Conservation (phyloP, 2,888 invertebrate genomes). For the Smittia sp. region DNA sequence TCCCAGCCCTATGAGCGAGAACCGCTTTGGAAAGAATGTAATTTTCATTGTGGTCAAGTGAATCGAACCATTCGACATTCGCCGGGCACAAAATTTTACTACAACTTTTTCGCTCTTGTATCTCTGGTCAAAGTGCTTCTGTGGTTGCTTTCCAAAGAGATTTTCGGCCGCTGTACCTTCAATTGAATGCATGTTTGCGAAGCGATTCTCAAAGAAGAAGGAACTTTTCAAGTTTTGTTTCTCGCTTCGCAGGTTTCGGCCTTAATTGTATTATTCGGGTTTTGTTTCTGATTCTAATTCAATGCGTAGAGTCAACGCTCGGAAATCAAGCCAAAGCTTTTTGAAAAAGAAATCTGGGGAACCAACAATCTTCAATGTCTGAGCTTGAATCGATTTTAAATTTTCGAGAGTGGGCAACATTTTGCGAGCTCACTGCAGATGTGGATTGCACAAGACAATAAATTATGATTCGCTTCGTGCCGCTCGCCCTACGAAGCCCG, state of each 20-base stretch:
- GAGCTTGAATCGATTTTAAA: background rate
- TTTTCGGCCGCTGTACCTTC: conserved; percentile 7
- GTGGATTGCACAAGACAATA: conserved; percentile 28
- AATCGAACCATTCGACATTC: conserved; percentile 36
- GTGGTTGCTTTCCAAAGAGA: background rate
- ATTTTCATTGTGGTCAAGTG: conserved; percentile 38
- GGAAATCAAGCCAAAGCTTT: background rate
- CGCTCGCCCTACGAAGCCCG: background rate
- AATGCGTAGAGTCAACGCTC: background rate
- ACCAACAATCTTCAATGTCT: background rate
- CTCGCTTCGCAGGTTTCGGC: background rate
- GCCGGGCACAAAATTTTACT: conserved; percentile 24
- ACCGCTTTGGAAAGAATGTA: background rate
- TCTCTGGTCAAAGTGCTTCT: background rate
- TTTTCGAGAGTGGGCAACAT: background rate
- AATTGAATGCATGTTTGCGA: conserved; percentile 11
- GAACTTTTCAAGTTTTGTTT: background rate
- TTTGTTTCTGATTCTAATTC: conserved; percentile 4
- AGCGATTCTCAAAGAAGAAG: background rate
- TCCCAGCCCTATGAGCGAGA: background rate
- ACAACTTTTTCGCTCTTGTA: background rate
- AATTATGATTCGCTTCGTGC: conserved; percentile 15
- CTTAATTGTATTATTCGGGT: conserved; percentile 23
- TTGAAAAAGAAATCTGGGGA: background rate
- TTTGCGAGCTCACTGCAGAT: conserved; percentile 11